Percentiles rank a stretch among this genome's conserved stretches.
phyloP scores from a whole-genome alignment of 2,113 vertebrate species.

The Ceyx melanurus region DNA sequence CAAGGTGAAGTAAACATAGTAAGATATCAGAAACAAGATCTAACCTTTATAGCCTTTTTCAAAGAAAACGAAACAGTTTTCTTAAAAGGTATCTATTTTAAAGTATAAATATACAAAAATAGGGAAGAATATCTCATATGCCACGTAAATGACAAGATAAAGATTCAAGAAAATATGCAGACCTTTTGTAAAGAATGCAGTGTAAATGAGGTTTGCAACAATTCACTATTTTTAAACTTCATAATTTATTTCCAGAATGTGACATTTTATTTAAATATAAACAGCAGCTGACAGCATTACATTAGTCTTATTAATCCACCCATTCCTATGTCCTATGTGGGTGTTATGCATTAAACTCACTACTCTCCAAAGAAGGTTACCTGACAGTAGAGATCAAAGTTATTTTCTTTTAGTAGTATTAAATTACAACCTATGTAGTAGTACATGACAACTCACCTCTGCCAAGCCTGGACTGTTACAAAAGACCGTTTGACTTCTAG shows the following conservation, averaged over 20 bases:
- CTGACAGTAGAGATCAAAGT: slow-evolving; percentile 68
- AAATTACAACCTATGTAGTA: background rate
- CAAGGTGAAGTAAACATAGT: background rate
- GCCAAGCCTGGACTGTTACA: slow-evolving; percentile 15
- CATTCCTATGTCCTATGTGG: slow-evolving; percentile 77
- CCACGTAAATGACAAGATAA: background rate
- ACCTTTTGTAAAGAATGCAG: background rate
- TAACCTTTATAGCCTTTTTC: background rate
- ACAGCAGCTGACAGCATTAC: slow-evolving; percentile 79
- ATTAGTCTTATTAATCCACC: slow-evolving; percentile 75
- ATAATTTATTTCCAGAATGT: slow-evolving; percentile 80
- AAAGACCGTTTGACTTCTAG: slow-evolving; percentile 10
- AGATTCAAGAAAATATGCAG: background rate
- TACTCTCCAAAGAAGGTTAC: slow-evolving; percentile 70
- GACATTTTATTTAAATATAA: slow-evolving; percentile 83
- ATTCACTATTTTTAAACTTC: slow-evolving; percentile 72
- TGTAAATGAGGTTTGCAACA: slow-evolving; percentile 64
- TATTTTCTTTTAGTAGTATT: slow-evolving; percentile 2
- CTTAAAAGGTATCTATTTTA: background rate
- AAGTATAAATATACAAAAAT: background rate
- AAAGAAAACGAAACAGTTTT: background rate
- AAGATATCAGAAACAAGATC: background rate
- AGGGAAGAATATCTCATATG: background rate
- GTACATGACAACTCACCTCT: background rate
- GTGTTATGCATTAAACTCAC: slow-evolving; percentile 75